These are phyloP conservation scores for Psammodynastes pulverulentus DNA, from an alignment of 2,113 vertebrate species.

Conservation along the genomic window DNA sequence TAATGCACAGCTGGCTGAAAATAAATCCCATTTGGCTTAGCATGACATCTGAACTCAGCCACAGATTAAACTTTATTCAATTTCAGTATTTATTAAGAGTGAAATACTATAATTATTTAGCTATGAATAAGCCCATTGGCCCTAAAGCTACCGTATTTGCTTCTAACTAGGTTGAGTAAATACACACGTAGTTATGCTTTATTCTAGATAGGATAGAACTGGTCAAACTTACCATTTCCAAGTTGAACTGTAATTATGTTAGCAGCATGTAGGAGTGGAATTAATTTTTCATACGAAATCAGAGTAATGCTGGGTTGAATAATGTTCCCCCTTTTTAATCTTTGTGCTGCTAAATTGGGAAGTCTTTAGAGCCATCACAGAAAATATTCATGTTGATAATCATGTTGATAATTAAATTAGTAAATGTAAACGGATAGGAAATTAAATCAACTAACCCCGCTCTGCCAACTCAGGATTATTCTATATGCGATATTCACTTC, in stretches of 20 bases:
- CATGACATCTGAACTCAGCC: background rate
- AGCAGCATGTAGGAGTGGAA: background rate
- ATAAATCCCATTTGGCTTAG: background rate
- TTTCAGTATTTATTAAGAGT: background rate
- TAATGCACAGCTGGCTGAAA: background rate
- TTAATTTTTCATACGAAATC: background rate
- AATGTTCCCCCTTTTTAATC: background rate
- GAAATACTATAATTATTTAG: background rate
- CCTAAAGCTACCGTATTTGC: background rate
- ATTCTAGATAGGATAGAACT: background rate
- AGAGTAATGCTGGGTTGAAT: background rate
- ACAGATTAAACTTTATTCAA: background rate
- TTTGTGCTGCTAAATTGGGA: background rate
- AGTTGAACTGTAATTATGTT: accelerated
- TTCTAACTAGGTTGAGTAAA: background rate
- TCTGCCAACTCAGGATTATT: accelerated
- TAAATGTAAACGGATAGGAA: background rate
- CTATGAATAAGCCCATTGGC: background rate
- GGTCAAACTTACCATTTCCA: background rate
- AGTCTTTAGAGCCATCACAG: background rate
- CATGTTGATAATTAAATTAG: background rate
- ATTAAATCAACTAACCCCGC: background rate
- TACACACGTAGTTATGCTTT: background rate
- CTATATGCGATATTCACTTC: background rate
- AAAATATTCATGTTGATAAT: background rate